Conservation (phyloP, 1,140 invertebrate genomes). For the Metaphire vulgaris region DNA sequence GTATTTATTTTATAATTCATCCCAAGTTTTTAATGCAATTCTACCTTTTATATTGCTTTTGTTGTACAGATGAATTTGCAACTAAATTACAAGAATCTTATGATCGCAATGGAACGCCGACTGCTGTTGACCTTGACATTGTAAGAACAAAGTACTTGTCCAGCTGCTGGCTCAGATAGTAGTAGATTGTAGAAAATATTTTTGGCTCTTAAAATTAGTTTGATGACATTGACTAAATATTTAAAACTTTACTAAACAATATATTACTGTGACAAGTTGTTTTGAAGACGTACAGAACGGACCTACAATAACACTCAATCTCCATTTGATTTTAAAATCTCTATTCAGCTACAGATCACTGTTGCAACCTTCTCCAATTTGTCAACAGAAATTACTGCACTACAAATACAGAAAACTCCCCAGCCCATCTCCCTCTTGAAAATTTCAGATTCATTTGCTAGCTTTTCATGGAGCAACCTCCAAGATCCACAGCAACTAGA, state of each 20-base stretch:
- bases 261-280: background rate
- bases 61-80: background rate
- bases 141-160: too few relatives aligned
- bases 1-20: background rate
- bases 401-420: too few relatives aligned
- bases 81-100: background rate
- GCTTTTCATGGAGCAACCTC: too few relatives aligned
- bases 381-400: too few relatives aligned
- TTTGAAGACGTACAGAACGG: background rate
- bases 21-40: background rate
- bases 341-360: too few relatives aligned
- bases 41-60: background rate
- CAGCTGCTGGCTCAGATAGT: too few relatives aligned
- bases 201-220: too few relatives aligned
- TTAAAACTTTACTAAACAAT: background rate
- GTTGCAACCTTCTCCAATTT: too few relatives aligned
- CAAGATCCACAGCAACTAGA: too few relatives aligned
- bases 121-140: background rate
- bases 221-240: background rate
- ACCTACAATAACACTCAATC: background rate
- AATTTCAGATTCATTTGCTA: too few relatives aligned
- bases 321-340: background rate
- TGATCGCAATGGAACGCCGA: background rate
- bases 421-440: too few relatives aligned
- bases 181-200: too few relatives aligned